A percentile compares a stretch with the other conserved stretches of the same genome.
Evolutionary conservation across 92 coral and sea anemone species (phyloP).

Genomic region (Epizoanthus scotinus): DNA sequence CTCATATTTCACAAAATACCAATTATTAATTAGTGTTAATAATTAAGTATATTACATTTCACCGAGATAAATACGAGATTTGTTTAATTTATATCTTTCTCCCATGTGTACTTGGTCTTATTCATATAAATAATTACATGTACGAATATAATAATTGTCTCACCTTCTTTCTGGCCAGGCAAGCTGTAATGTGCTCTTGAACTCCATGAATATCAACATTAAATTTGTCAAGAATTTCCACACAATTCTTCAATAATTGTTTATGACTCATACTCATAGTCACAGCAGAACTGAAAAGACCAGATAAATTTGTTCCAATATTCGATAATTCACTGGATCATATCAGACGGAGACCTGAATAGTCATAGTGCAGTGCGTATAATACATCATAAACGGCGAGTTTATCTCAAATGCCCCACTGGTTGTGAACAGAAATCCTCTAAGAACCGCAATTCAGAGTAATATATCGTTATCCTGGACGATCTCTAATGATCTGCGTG

Average conservation of each 20-base stretch:
- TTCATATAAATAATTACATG: not conserved
- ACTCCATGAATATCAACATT: slow-evolving; percentile 84
- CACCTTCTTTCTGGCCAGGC: slow-evolving; percentile 77
- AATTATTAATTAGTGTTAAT: too few relatives aligned
- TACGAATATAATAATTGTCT: not conserved
- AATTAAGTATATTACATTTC: too few relatives aligned
- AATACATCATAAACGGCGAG: not conserved
- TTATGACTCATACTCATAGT: slow-evolving; percentile 66
- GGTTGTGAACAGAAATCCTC: not conserved
- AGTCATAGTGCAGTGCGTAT: not conserved
- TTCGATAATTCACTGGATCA: too few relatives aligned
- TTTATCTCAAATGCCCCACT: not conserved
- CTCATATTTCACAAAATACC: too few relatives aligned
- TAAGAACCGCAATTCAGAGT: not conserved
- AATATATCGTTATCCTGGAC: not conserved
- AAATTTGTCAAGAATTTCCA: slow-evolving; percentile 76
- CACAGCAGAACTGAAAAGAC: not conserved
- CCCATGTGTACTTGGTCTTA: too few relatives aligned
- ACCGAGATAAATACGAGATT: not conserved
- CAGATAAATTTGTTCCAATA: not conserved
- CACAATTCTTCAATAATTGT: slow-evolving; percentile 66
- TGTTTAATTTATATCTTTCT: too few relatives aligned
- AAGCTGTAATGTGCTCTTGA: slow-evolving; percentile 74
- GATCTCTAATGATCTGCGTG: not conserved
- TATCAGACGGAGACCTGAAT: too few relatives aligned